phyloP scores from a whole-genome alignment of 2,888 invertebrate genomes.

The Neoaliturus tenellus region DNA sequence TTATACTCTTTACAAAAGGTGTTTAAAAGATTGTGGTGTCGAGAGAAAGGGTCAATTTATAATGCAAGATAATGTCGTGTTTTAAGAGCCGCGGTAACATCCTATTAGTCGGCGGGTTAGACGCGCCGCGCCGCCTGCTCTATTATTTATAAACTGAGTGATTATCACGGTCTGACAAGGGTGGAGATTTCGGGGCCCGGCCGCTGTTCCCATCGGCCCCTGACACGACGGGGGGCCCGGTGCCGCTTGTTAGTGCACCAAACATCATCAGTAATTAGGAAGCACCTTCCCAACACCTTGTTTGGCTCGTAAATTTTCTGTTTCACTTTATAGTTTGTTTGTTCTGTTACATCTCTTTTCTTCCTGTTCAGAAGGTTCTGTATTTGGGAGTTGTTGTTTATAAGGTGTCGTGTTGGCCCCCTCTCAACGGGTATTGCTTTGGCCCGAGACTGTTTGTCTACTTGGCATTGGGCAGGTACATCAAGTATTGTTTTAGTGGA shows the following conservation, averaged over 20 bases:
- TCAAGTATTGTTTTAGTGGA: too few relatives aligned
- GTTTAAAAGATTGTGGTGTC: constrained; percentile 7
- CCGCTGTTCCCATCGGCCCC: not conserved
- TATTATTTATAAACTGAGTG: not conserved
- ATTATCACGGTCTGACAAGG: not conserved
- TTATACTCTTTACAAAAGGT: too few relatives aligned
- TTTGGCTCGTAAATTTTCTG: not conserved
- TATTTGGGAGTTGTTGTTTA: too few relatives aligned
- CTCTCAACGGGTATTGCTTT: too few relatives aligned
- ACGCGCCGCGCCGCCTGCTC: not conserved
- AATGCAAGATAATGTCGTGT: not conserved
- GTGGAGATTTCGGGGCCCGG: not conserved
- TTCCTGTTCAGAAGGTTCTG: too few relatives aligned
- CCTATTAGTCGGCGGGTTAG: not conserved
- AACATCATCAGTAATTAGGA: constrained; percentile 2
- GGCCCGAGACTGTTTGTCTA: too few relatives aligned
- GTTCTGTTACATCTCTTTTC: not conserved
- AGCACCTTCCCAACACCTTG: not conserved
- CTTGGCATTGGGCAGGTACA: too few relatives aligned
- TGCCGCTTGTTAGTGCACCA: not conserved
- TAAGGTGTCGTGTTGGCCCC: too few relatives aligned
- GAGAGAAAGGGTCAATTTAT: not conserved
- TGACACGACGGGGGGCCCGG: not conserved
- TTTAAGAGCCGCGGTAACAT: not conserved
- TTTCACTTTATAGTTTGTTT: not conserved